Percentiles rank a stretch among this genome's conserved stretches.
These are phyloP conservation scores for Archips xylosteana DNA, from an alignment of 2,888 invertebrate species.

Conservation along the genomic window DNA sequence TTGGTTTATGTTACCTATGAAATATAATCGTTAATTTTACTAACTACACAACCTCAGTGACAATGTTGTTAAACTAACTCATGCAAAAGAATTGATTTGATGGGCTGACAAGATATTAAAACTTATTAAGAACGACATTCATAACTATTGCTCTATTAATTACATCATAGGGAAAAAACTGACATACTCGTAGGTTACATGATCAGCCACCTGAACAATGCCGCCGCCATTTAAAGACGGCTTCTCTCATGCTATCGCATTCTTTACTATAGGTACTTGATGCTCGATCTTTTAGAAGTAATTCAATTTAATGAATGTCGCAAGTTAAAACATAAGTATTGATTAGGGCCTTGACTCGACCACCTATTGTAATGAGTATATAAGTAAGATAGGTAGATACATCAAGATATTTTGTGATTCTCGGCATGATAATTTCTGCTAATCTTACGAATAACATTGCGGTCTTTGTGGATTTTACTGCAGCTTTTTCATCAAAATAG, in stretches of 20 bases:
- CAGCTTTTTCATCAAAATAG: no score
- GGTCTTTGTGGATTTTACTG: not conserved
- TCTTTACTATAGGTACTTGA: no score
- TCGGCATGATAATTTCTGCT: no score
- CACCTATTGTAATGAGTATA: not conserved
- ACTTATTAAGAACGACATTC: not conserved
- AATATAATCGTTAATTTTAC: no score
- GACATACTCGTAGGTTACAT: not conserved
- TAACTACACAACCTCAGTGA: no score
- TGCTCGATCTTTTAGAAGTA: no score
- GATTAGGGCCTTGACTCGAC: not conserved
- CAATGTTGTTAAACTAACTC: not conserved
- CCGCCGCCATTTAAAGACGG: not conserved
- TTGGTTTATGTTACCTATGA: no score
- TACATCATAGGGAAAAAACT: not conserved
- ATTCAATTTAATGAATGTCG: no score
- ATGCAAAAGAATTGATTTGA: not conserved
- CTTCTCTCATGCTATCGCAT: not conserved
- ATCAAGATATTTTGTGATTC: no score
- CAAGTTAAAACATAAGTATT: no score
- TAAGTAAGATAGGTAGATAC: no score
- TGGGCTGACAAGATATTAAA: not conserved
- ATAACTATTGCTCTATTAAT: not conserved
- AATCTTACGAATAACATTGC: no score
- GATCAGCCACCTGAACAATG: not conserved